A percentile compares a stretch with the other conserved stretches of the same genome.
Evolutionary conservation across 2,888 invertebrate genomes (phyloP).

Genomic region (Blomia tropicalis): DNA sequence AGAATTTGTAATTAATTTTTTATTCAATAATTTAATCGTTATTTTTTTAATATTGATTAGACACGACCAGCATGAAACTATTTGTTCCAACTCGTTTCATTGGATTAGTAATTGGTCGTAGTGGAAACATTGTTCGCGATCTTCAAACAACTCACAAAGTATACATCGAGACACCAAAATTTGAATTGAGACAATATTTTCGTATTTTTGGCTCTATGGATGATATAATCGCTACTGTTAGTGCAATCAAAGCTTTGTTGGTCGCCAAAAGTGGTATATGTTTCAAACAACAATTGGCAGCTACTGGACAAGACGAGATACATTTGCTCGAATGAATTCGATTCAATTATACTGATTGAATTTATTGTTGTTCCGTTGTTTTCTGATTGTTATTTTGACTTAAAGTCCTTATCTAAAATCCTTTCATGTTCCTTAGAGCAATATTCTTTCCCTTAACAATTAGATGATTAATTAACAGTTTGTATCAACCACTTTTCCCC

Average conservation of each 20-base stretch:
- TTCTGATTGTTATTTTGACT: too few species aligned
- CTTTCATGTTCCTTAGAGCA: too few species aligned
- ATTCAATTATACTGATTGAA: too few species aligned
- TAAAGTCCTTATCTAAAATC: too few species aligned
- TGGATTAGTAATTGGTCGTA: conserved; percentile 9
- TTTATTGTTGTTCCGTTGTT: too few species aligned
- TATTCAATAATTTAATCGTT: not conserved
- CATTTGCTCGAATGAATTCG: not conserved
- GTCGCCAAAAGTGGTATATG: not conserved
- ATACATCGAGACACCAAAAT: conserved; percentile 10
- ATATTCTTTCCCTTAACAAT: too few species aligned
- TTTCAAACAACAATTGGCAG: not conserved
- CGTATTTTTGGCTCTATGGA: not conserved
- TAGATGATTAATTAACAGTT: too few species aligned
- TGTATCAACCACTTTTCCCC: too few species aligned
- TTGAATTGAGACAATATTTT: not conserved
- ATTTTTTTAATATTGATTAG: not conserved
- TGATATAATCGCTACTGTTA: not conserved
- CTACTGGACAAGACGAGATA: not conserved
- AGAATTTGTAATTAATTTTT: not conserved
- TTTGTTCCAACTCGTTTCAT: not conserved
- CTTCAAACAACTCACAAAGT: not conserved
- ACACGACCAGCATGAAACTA: not conserved
- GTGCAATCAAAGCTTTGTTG: not conserved
- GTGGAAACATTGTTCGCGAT: not conserved